Evolutionary conservation across 2,888 invertebrate species (phyloP).

Genomic region (Rotaria socialis): DNA sequence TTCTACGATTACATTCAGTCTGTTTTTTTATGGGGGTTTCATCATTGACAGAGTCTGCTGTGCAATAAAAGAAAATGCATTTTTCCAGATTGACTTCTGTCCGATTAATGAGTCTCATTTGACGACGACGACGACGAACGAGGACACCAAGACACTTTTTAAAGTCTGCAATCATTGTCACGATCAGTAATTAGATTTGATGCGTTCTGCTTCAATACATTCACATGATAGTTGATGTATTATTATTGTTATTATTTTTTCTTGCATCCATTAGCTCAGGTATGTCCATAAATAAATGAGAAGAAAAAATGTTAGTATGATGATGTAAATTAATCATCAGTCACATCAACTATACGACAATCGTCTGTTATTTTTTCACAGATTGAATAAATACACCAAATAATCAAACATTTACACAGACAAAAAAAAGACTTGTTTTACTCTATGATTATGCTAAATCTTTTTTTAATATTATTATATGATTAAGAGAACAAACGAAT

Average conservation of each 20-base stretch:
- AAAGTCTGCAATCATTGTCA: slow-evolving; percentile 11
- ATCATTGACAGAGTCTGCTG: not conserved
- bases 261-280: not conserved
- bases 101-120: not conserved
- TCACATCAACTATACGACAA: not conserved
- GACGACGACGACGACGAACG: not conserved
- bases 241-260: not conserved
- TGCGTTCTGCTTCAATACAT: not conserved
- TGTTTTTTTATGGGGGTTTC: not conserved
- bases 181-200: not conserved
- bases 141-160: not conserved
- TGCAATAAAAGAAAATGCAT: not conserved
- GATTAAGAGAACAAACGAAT: not conserved
- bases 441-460: not conserved
- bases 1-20: not conserved
- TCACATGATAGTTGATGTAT: not conserved
- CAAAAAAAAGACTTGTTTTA: not conserved
- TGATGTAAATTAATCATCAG: not conserved
- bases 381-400: not conserved
- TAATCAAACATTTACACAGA: not conserved
- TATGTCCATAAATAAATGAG: not conserved
- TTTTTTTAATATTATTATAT: not conserved
- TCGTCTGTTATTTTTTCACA: not conserved
- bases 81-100: not conserved
- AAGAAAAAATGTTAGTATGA: not conserved